Evolutionary conservation across 2,888 invertebrate species (phyloP).

Genomic region (Ganaspis brasiliensis): DNA sequence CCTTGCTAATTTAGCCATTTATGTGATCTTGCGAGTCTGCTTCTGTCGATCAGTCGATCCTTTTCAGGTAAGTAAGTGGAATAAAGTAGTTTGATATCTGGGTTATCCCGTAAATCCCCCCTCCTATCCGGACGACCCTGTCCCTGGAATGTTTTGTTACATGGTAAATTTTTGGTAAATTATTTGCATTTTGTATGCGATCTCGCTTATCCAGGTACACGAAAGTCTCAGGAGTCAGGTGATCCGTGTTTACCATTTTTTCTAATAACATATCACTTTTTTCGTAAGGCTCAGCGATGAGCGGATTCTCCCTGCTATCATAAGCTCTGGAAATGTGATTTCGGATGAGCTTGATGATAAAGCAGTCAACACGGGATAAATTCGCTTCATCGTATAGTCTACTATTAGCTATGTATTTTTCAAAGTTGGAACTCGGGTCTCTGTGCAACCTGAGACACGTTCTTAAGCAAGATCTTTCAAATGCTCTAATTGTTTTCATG

Average conservation of each 20-base stretch:
- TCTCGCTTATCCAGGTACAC: constrained; percentile 44
- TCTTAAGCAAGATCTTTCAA: constrained; percentile 51
- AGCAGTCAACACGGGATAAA: constrained; percentile 15
- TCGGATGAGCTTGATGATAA: constrained; percentile 24
- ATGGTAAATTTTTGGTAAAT: too few relatives aligned
- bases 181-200: too few relatives aligned
- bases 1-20: too few relatives aligned
- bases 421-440: background rate
- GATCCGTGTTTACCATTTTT: constrained; percentile 25
- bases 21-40: too few relatives aligned
- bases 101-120: too few relatives aligned
- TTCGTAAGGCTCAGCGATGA: constrained; percentile 9
- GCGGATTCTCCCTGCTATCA: background rate
- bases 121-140: too few relatives aligned
- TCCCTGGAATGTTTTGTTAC: too few relatives aligned
- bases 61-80: too few relatives aligned
- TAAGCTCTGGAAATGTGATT: constrained; percentile 7
- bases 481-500: too few relatives aligned
- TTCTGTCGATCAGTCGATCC: too few relatives aligned
- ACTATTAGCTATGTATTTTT: background rate
- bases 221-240: constrained; percentile 48
- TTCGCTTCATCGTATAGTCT: background rate
- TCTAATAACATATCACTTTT: background rate
- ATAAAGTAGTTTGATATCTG: too few relatives aligned
- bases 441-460: constrained; percentile 39